phyloP scores from a whole-genome alignment of 1,140 invertebrate species.

The Pseudomyrmex dendroicus region DNA sequence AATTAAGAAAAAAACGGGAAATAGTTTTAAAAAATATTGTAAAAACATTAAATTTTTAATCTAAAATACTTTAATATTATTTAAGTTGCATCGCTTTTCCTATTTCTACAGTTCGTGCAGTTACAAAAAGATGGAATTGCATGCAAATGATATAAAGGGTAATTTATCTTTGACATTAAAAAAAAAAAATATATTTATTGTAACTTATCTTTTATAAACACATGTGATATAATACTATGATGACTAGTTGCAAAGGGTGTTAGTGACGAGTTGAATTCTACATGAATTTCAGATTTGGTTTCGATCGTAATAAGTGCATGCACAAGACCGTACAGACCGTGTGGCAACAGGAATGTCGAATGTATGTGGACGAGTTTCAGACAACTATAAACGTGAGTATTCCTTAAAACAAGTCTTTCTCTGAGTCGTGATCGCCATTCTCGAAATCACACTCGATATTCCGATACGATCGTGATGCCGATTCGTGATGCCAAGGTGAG shows the following conservation, averaged over 20 bases:
- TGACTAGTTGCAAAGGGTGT: slow-evolving; percentile 13
- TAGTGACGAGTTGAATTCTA: slow-evolving; percentile 47
- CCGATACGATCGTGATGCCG: slow-evolving; percentile 5
- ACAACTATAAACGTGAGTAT: slow-evolving; percentile 37
- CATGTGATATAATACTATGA: slow-evolving; percentile 7
- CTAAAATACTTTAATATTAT: no score
- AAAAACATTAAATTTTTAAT: no score
- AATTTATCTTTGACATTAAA: slow-evolving; percentile 1
- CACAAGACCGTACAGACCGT: slow-evolving; percentile 53
- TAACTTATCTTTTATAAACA: slow-evolving; percentile 7
- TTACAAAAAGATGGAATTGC: slow-evolving; percentile 24
- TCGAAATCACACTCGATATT: slow-evolving; percentile 55
- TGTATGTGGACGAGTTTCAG: slow-evolving; percentile 34
- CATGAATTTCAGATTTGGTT: slow-evolving; percentile 39
- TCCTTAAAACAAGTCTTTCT: slow-evolving; percentile 20
- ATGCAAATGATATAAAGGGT: slow-evolving; percentile 34
- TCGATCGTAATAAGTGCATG: slow-evolving; percentile 17
- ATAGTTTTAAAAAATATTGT: not conserved
- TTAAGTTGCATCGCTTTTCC: slow-evolving; percentile 18
- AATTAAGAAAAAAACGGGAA: not conserved
- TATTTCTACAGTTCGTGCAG: not conserved
- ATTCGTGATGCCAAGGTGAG: slow-evolving; percentile 49
- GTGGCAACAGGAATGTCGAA: slow-evolving; percentile 58
- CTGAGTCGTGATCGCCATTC: slow-evolving; percentile 25
- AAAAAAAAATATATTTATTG: no score